A percentile compares a stretch with the other conserved stretches of the same genome.
Conservation (phyloP, 2,888 invertebrate species). For the Piscicola geometra region DNA sequence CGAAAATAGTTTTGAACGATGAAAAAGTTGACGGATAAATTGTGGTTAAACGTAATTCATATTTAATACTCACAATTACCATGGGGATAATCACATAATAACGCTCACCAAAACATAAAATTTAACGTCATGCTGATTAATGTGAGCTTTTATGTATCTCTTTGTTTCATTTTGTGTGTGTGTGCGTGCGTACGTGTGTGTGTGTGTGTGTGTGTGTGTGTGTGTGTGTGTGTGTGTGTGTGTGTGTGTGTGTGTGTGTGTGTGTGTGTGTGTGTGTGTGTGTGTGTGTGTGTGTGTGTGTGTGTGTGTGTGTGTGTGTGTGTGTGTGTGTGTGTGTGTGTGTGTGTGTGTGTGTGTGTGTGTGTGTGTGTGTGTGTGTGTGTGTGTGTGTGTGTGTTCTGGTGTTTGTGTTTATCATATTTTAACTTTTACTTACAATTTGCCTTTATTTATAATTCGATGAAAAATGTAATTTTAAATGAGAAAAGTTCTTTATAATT, state of each 20-base stretch:
- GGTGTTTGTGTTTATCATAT: background rate
- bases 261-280: conserved; percentile 8
- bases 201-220: conserved; percentile 17
- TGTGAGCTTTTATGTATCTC: background rate
- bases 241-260: conserved; percentile 25
- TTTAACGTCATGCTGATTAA: too few species aligned
- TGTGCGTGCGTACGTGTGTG: conserved; percentile 4
- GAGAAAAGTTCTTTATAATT: too few species aligned
- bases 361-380: conserved; percentile 16
- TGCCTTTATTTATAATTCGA: background rate
- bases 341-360: conserved; percentile 16
- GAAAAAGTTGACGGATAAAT: too few species aligned
- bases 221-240: conserved; percentile 25
- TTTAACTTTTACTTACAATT: background rate
- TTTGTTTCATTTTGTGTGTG: background rate
- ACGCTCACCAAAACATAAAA: too few species aligned
- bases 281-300: conserved; percentile 16
- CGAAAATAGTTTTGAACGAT: too few species aligned
- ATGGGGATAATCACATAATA: too few species aligned
- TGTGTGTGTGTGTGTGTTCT: conserved; percentile 9
- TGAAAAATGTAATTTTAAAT: too few species aligned
- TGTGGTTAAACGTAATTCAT: too few species aligned
- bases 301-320: conserved; percentile 16
- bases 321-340: conserved; percentile 16
- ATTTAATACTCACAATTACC: too few species aligned